Evolutionary conservation across 2,113 vertebrate species (phyloP).

Genomic region (Phalacrocorax brasilianus): DNA sequence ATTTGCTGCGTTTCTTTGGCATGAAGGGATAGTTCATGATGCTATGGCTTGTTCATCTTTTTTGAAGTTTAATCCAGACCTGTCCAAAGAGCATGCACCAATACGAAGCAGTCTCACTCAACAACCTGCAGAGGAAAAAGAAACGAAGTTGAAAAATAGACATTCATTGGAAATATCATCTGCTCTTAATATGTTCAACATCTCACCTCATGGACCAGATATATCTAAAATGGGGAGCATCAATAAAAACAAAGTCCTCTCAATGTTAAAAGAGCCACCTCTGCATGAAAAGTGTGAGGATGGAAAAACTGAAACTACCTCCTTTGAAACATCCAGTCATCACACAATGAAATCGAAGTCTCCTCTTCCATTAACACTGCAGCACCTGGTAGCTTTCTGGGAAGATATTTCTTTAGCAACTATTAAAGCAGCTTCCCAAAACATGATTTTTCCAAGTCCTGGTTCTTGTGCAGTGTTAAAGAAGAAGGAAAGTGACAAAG

Average conservation of each 20-base stretch:
- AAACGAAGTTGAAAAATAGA: conserved; percentile 95
- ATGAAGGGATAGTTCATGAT: conserved; percentile 97
- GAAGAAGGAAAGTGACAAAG: conserved; percentile 96
- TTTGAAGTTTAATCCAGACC: conserved; percentile 96
- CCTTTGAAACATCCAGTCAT: conserved; percentile 85
- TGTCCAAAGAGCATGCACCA: conserved; percentile 96
- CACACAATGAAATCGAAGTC: conserved; percentile 86
- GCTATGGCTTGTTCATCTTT: conserved; percentile 99
- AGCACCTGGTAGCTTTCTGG: conserved; percentile 98
- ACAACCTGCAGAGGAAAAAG: conserved; percentile 90
- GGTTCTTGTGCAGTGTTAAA: conserved; percentile 96
- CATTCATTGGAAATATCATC: conserved; percentile 98
- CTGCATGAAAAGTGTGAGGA: conserved; percentile 96
- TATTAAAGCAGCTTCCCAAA: conserved; percentile 97
- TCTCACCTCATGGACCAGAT: conserved; percentile 94
- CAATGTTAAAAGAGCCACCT: conserved; percentile 97
- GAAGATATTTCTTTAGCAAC: conserved; percentile 98
- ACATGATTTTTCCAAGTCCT: conserved; percentile 99
- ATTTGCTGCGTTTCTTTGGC: conserved; percentile 96
- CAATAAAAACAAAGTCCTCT: conserved; percentile 98
- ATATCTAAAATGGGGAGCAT: conserved; percentile 99
- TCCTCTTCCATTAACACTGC: conserved; percentile 91
- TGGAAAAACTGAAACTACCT: conserved; percentile 82
- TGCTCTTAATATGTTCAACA: conserved; percentile 97
- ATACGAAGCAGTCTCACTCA: conserved; percentile 90